Base-by-base conservation (phyloP, 2,113 vertebrate species). In the Mus spicilegus region DNA sequence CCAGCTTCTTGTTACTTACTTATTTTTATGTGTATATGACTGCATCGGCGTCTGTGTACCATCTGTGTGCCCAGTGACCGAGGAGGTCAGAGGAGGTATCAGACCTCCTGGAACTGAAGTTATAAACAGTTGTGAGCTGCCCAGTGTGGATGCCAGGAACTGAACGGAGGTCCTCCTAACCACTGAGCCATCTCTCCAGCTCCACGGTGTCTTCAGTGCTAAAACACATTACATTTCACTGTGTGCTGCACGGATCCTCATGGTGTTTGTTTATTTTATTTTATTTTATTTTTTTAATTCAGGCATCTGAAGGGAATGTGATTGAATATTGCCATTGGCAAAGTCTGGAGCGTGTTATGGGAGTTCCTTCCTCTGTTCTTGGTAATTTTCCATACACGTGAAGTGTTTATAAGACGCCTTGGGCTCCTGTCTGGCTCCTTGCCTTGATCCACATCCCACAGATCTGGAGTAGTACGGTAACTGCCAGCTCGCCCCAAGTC, bases 281-380 rank as follows among this genome's bases (percentile, higher is more conserved):
- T 42, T 28, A 26, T 67, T 69, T 39, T 10, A 19, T 30, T 39
- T 36, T 67, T 67, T 51, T 51, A 4, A 39, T 51, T 51, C 42
- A 24, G 56, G 20, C 5, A 8, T 42, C 82, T 28, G 42, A 42
- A 69, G 92, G 58, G 36, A 42, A 56, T 1, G 9, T 7, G 8
- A 42, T 22, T 51, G 1, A 65, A 7, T 20, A 14, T 1, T 17
- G 39, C 33, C 65, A 11, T 0, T 1, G 42, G 56, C 4, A 6
- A 70, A 65, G 24, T 56, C 69, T 24, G 33, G 65, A 46, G 16
- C 6, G 5, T 51, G 95, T 24, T 26, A 65, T 22, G 14, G 87
- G 54, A 9, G 65, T 42, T 70, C 84, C 92, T 94, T 58, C 51
- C 26, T 72, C 54, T 12, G 5, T 1, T 22, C 91, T 63, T 24